A percentile compares a stretch with the other conserved stretches of the same genome.
phyloP scores from a whole-genome alignment of 2,797 vertebrate species.

The Silurus lanzhouensis region DNA sequence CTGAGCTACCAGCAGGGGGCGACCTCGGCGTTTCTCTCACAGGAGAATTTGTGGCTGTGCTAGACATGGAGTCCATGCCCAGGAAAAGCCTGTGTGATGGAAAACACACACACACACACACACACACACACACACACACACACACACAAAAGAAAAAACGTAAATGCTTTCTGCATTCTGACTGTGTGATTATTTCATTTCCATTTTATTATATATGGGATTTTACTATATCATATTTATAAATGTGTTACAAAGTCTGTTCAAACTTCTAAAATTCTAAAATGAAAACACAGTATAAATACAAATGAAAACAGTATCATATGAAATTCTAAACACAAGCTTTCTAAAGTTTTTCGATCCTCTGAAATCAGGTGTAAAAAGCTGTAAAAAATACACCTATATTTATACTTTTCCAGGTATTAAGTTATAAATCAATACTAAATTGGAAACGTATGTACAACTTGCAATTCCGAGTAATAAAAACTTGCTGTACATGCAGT shows the following conservation, averaged over 20 bases:
- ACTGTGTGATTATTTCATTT: not conserved
- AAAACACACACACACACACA: constrained; percentile 23
- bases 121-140: constrained; percentile 8
- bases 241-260: too few species aligned
- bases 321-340: too few species aligned
- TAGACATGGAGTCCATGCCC: constrained; percentile 72
- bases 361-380: too few species aligned
- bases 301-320: too few species aligned
- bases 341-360: too few species aligned
- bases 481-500: not conserved
- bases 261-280: too few species aligned
- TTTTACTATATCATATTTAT: too few species aligned
- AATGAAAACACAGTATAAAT: too few species aligned
- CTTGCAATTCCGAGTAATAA: not conserved
- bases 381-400: too few species aligned
- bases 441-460: not conserved
- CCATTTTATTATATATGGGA: not conserved
- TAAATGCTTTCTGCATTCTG: not conserved
- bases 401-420: not conserved
- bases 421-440: not conserved
- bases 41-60: constrained; percentile 73
- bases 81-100: constrained; percentile 80
- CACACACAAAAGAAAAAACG: not conserved
- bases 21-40: constrained; percentile 82
- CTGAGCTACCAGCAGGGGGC: constrained; percentile 84